Evolutionary conservation across 2,113 vertebrate genomes (phyloP).

Genomic region (Neodontobutis hainanensis): DNA sequence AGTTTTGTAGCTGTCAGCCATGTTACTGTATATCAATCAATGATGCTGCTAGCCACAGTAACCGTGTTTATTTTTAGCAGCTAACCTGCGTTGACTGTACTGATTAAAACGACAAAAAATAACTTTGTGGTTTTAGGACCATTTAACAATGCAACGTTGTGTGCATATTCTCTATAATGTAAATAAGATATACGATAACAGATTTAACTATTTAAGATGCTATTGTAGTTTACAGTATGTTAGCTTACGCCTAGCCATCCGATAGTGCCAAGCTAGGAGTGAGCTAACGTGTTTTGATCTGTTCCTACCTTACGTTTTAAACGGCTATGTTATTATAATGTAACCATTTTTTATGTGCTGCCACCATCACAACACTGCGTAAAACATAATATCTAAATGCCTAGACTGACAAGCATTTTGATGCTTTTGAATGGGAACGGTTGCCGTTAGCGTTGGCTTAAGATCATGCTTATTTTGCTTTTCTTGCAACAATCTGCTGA

Average conservation of each 20-base stretch:
- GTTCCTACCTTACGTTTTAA: conserved; percentile 24
- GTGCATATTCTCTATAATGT: neutral
- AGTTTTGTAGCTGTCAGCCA: conserved; percentile 68
- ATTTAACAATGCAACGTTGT: neutral
- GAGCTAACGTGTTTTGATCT: conserved; percentile 48
- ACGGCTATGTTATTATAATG: neutral
- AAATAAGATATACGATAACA: neutral
- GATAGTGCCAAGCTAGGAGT: conserved; percentile 42
- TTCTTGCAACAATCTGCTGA: neutral
- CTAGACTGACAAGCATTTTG: neutral
- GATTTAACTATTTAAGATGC: conserved; percentile 1
- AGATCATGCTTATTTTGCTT: conserved; percentile 25
- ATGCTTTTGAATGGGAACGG: neutral
- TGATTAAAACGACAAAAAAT: conserved; percentile 17
- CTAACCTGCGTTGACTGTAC: conserved; percentile 61
- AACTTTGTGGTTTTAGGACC: neutral
- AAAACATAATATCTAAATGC: neutral
- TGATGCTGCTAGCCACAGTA: conserved; percentile 69
- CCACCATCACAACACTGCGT: neutral
- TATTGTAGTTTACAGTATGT: conserved; percentile 21
- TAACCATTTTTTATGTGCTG: neutral
- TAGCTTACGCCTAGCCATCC: conserved; percentile 43
- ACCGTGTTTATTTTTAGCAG: conserved; percentile 77
- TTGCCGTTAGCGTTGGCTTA: conserved; percentile 28
- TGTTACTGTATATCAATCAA: conserved; percentile 76